A percentile compares a stretch with the other conserved stretches of the same genome.
Evolutionary conservation across 2,113 vertebrate genomes (phyloP).

Genomic region (Dendrocopos noguchii): DNA sequence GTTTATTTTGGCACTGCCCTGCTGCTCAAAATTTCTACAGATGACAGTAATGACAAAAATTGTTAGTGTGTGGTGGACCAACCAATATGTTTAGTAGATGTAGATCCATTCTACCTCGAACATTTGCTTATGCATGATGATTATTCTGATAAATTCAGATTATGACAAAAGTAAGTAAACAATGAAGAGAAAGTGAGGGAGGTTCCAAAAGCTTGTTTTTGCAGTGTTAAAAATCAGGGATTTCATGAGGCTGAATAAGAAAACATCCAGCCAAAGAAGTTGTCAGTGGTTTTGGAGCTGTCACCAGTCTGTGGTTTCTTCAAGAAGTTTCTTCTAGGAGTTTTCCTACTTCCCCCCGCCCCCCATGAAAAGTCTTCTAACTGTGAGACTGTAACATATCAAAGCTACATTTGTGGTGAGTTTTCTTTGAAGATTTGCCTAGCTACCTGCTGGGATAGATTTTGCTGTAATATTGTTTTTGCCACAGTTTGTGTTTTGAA

Average conservation of each 20-base stretch:
- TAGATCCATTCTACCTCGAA: not conserved
- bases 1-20: not conserved
- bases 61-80: not conserved
- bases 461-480: conserved; percentile 78
- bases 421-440: not conserved
- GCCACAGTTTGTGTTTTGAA: conserved; percentile 80
- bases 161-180: not conserved
- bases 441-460: conserved; percentile 55
- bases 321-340: not conserved
- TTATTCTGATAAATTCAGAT: not conserved
- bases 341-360: not conserved
- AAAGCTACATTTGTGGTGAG: not conserved
- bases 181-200: not conserved
- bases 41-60: not conserved
- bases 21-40: not conserved
- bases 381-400: not conserved
- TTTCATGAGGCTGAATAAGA: not conserved
- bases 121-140: not conserved
- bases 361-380: not conserved
- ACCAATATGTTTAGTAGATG: not conserved
- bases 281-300: not conserved
- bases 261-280: not conserved
- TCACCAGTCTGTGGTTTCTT: not conserved
- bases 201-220: not conserved
- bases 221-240: not conserved